Base-by-base conservation (phyloP, 2,888 invertebrate species). In the Heliconius charithonia region DNA sequence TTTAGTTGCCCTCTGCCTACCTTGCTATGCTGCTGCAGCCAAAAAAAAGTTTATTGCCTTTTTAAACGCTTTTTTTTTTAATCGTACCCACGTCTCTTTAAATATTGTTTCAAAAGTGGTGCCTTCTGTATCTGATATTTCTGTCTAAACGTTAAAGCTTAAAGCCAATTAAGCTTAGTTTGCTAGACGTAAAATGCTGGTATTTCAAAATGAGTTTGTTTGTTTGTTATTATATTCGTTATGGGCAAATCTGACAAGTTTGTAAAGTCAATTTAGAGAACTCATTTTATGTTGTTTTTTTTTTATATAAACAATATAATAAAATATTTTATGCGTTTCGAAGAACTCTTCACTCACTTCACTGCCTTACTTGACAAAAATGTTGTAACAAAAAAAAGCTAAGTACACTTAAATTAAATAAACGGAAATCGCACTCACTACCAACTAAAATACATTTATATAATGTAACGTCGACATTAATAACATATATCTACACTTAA, bases 401-500 rank as follows among this genome's bases (percentile, higher is more conserved):
- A 66, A 37, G 4, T n/a, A n/a, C 59, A n/a, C 59, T 59, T 59
- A n/a, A 22, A 59, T 59, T 10, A 62, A 37, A 27, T 62, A 25
- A 62, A 22, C 10, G 32, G 66, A 32, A 66, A 66, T 66, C 3
- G 32, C 32, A 66, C n/a, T 10, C 22, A 12, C 12, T 67, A 37
- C n/a, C 25, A n/a, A 3, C 10, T 2, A 25, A 67, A n/a, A 41
- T 41, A 67, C 37, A 41, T 27, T 51, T 51, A 19, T 51, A 56
- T 25, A 71, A 32, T 51, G 16, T 72, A 72, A 72, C n/a, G 72
- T 56, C 37, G n/a, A 56, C 72, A 72, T 72, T 59, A 72, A 72
- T 72, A 72, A 72, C 59, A 59, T 72, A 22, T 59, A 59, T 59
- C 29, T 13, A 29, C 66, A 66, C 73, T 73, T 45, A 75, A 77